Evolutionary conservation across 1,140 invertebrate genomes (phyloP).

Genomic region (Temnothorax longispinosus): DNA sequence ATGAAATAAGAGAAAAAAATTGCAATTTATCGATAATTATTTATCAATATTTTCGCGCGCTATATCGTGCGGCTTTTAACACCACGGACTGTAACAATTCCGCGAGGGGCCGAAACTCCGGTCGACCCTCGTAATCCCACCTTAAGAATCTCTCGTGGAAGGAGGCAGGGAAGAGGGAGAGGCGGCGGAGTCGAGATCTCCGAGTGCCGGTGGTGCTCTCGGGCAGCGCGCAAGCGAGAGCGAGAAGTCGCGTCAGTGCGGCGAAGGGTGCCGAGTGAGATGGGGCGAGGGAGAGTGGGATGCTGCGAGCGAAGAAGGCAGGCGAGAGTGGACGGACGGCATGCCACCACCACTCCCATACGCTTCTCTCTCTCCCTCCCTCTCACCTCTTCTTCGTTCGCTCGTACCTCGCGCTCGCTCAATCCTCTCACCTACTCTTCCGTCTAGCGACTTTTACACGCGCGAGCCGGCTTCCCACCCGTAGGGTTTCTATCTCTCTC

Average conservation of each 20-base stretch:
- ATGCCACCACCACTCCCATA: constrained; percentile 81
- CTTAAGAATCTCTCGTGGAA: constrained; percentile 37
- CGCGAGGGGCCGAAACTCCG: constrained; percentile 13
- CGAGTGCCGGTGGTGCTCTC: not conserved
- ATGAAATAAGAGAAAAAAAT: not conserved
- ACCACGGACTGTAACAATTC: constrained; percentile 6
- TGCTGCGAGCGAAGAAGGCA: constrained; percentile 76
- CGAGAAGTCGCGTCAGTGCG: not conserved
- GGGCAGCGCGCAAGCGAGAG: constrained; percentile 12
- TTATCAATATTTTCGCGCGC: too few species aligned
- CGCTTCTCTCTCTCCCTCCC: constrained; percentile 33
- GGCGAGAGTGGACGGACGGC: constrained; percentile 85
- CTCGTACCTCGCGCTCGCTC: constrained; percentile 67
- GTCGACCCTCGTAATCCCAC: constrained; percentile 39
- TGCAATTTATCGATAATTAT: constrained; percentile 13
- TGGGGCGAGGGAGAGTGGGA: constrained; percentile 75
- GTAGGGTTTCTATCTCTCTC: constrained; percentile 53
- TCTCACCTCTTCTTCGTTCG: constrained; percentile 33
- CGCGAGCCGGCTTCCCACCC: constrained; percentile 78
- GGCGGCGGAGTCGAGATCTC: not conserved
- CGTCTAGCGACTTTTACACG: constrained; percentile 80
- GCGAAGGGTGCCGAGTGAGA: constrained; percentile 35
- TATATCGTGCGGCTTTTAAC: not conserved
- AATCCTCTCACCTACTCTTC: constrained; percentile 75
- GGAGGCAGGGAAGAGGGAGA: not conserved